Evolutionary conservation across 2,888 invertebrate genomes (phyloP).

Genomic region (Drosophila prostipennis): DNA sequence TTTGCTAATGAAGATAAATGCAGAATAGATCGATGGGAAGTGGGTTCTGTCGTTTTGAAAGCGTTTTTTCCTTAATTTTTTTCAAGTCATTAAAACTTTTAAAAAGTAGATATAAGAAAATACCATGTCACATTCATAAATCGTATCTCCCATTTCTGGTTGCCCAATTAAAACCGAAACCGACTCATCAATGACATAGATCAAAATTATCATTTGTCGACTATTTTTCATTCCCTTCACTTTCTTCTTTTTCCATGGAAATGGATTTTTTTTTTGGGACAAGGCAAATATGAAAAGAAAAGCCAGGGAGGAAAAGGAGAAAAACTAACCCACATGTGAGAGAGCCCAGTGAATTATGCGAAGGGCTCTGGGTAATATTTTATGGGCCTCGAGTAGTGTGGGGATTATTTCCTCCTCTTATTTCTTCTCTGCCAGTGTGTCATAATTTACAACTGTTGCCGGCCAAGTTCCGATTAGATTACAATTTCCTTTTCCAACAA

Average conservation of each 20-base stretch:
- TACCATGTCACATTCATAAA: background rate
- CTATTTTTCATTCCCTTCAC: conserved; percentile 20
- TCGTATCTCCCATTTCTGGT: background rate
- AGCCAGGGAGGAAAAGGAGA: background rate
- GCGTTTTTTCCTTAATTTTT: background rate
- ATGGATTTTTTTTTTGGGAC: background rate
- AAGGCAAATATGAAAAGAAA: background rate
- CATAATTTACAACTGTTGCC: conserved; percentile 60
- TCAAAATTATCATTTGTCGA: conserved; percentile 37
- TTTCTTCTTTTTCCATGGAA: background rate
- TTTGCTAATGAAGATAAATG: conserved; percentile 37
- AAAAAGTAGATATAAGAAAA: too few relatives aligned
- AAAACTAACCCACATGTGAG: conserved; percentile 39
- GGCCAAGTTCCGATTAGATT: conserved; percentile 49
- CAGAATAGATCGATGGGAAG: conserved; percentile 6
- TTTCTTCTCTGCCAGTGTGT: conserved; percentile 10
- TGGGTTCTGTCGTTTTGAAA: background rate
- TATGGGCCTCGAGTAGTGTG: conserved; percentile 42
- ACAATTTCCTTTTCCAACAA: conserved; percentile 28
- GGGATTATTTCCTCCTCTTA: conserved; percentile 2
- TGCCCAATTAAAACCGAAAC: conserved; percentile 14
- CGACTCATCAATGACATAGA: conserved; percentile 8
- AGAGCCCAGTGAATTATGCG: conserved; percentile 56
- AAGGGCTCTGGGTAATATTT: conserved; percentile 45
- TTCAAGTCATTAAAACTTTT: background rate